A percentile compares a stretch with the other conserved stretches of the same genome.
phyloP scores from a whole-genome alignment of 2,888 invertebrate species.

The Lasioglossum malachurum region DNA sequence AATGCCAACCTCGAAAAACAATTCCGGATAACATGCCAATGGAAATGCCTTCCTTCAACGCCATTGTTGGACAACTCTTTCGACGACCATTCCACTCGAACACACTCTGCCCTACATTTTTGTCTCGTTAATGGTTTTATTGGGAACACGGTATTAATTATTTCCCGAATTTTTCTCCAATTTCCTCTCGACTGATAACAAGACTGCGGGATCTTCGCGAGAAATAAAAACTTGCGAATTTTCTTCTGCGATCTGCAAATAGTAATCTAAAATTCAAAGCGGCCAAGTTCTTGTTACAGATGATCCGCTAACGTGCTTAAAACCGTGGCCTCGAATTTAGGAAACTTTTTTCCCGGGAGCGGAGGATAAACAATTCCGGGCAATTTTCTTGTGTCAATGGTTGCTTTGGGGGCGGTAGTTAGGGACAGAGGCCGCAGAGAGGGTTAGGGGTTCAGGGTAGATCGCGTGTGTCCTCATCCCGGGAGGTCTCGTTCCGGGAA shows the following conservation, averaged over 20 bases:
- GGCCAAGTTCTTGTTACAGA: not conserved
- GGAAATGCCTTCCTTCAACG: not conserved
- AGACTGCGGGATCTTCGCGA: no score
- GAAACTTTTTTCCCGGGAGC: not conserved
- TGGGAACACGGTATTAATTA: not conserved
- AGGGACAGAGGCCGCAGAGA: slow-evolving; percentile 2
- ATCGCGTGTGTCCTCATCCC: not conserved
- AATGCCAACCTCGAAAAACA: not conserved
- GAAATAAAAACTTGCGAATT: no score
- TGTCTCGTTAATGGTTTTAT: not conserved
- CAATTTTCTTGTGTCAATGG: slow-evolving; percentile 10
- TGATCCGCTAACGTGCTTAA: not conserved
- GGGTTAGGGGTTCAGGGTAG: not conserved
- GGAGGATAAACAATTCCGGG: not conserved
- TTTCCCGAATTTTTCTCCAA: not conserved
- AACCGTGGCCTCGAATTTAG: not conserved
- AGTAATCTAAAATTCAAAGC: no score
- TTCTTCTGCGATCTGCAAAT: no score
- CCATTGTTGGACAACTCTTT: not conserved
- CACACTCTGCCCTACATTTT: not conserved
- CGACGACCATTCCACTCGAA: not conserved
- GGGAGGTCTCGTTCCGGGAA: not conserved
- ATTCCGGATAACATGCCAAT: not conserved
- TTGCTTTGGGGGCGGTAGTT: slow-evolving; percentile 4
- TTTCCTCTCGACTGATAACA: no score